Evolutionary conservation across 2,797 vertebrate genomes (phyloP), one percentile per base, ranked within the genome.

Genomic region (Lacerta agilis): DNA sequence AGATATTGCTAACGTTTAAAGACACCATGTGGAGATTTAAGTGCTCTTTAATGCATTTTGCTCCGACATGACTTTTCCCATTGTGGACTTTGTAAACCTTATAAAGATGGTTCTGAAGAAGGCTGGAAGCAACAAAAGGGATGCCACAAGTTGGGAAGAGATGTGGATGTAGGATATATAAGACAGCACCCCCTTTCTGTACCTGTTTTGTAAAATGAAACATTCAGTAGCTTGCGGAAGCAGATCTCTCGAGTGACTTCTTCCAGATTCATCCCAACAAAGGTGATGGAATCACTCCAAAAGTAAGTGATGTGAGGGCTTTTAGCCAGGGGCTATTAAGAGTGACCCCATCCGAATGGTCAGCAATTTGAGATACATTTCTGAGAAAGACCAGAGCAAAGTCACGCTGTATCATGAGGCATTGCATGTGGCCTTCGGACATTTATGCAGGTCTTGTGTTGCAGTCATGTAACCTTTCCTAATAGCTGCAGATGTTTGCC

Each of bases 401-500:
- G 61, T 41, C 61, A 91, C 38, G 85, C 88, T 90, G 72, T 86
- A 92, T 83, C 85, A 82, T 94, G 93, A 93, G 45, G 76, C 64
- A 90, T 90, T 91, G 90, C 91, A 79, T 43, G 83, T 88, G 64
- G 90, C 88, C 83, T 27, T 64, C 90, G 89, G 90, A 83, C 36
- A 64, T 87, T 89, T 86, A 85, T n/a, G 67, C 18, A 89, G 82
- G 90, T 90, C 88, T 84, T 69, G 72, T 87, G 67, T 90, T 93
- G 89, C 41, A 87, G 75, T 82, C 94, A 89, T 86, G 91, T 90
- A 94, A 89, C 72, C 29, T 84, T 90, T 79, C 88, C 90, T 96
- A 95, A 95, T 92, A 43, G 67, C 76, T 90, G 69, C 95, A 95
- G 93, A 94, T 94, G 93, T 94, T 84, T 91, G 41, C 33, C 86